Conservation (phyloP, 2,888 invertebrate species). For the Troglohyphantes excavatus region DNA sequence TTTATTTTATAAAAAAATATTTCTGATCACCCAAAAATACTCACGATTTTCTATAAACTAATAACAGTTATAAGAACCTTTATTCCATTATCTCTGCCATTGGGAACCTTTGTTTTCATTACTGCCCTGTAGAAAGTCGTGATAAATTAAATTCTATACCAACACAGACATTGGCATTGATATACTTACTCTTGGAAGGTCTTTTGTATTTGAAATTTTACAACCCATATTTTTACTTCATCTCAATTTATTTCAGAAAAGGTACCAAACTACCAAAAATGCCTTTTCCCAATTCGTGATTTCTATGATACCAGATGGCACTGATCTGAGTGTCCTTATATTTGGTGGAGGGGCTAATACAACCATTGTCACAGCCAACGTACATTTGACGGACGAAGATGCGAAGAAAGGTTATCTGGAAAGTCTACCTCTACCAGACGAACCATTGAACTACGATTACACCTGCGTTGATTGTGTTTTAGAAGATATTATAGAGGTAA, state of each 20-base stretch:
- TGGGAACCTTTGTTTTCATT: not conserved
- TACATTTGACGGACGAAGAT: not conserved
- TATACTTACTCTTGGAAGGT: too few species aligned
- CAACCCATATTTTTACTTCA: not conserved
- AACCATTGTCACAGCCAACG: not conserved
- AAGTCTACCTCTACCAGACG: conserved; percentile 45
- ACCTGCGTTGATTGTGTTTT: conserved; percentile 17
- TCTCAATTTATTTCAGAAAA: conserved; percentile 9
- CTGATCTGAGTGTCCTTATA: conserved; percentile 20
- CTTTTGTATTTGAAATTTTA: too few species aligned
- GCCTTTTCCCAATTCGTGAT: conserved; percentile 50
- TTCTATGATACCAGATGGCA: conserved; percentile 14
- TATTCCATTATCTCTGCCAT: too few species aligned
- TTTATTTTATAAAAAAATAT: too few species aligned
- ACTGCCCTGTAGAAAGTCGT: not conserved
- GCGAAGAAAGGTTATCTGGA: conserved; percentile 45
- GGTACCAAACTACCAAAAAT: conserved; percentile 10
- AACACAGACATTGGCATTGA: too few species aligned
- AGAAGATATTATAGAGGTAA: conserved; percentile 38
- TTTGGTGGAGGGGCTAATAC: conserved; percentile 14
- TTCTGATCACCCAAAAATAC: too few species aligned
- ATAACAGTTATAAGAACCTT: too few species aligned
- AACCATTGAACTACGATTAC: not conserved
- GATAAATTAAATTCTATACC: too few species aligned
- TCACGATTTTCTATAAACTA: too few species aligned